Conservation (phyloP, 2,888 invertebrate species). For the Brachyopa scutellaris region DNA sequence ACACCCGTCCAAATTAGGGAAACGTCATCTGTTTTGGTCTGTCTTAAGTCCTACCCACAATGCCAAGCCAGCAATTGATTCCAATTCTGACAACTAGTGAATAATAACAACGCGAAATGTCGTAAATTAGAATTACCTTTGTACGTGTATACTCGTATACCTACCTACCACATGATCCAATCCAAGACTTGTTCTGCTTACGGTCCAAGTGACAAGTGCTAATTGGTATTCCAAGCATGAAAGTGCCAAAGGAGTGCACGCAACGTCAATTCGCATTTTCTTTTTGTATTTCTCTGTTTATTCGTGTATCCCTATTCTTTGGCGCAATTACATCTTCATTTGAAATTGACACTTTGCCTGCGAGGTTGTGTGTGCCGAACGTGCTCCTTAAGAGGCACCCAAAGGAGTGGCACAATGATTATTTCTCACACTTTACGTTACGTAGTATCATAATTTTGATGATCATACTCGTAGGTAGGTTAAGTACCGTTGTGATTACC, state of each 20-base stretch:
- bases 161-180: conserved; percentile 34
- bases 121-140: conserved; percentile 68
- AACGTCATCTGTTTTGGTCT: conserved; percentile 6
- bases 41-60: conserved; percentile 24
- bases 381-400: background rate
- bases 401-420: conserved; percentile 47
- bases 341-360: conserved; percentile 52
- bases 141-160: too few relatives aligned
- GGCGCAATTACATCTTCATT: conserved; percentile 70
- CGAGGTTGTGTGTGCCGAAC: background rate
- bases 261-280: conserved; percentile 29
- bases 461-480: conserved; percentile 18
- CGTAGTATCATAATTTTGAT: conserved; percentile 42
- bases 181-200: conserved; percentile 47
- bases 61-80: conserved; percentile 16
- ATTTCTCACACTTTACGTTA: conserved; percentile 12
- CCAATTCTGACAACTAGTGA: conserved; percentile 66
- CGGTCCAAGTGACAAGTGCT: conserved; percentile 58
- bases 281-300: conserved; percentile 14
- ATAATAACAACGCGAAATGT: conserved; percentile 60
- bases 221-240: conserved; percentile 68
- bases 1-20: conserved; percentile 36
- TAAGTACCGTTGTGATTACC: background rate
- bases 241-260: conserved; percentile 54
- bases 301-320: conserved; percentile 41